Conservation (phyloP, 1,140 invertebrate genomes). For the Drosophila azteca region DNA sequence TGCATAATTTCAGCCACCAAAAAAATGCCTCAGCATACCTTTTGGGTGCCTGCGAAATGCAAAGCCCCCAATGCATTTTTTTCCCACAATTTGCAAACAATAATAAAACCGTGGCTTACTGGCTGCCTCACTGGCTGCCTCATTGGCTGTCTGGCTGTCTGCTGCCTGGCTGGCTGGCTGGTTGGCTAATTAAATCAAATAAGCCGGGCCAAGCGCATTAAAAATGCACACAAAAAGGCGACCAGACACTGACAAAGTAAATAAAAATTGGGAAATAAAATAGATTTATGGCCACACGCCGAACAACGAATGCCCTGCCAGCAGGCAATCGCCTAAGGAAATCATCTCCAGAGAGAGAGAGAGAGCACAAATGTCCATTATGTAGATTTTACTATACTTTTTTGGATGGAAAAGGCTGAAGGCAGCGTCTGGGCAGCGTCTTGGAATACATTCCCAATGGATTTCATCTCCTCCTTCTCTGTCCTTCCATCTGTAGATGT, state of each 20-base stretch:
- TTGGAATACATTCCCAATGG: too few species aligned
- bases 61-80: conserved; percentile 65
- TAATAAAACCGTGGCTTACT: conserved; percentile 62
- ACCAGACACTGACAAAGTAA: conserved; percentile 34
- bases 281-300: conserved; percentile 29
- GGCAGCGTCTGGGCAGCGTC: too few species aligned
- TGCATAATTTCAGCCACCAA: conserved; percentile 42
- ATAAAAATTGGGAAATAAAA: conserved; percentile 51
- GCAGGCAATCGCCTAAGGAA: too few species aligned
- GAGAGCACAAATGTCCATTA: too few species aligned
- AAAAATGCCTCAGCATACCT: conserved; percentile 54
- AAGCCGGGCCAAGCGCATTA: conserved; percentile 57
- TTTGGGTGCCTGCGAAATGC: conserved; percentile 53
- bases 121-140: not conserved
- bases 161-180: conserved; percentile 19
- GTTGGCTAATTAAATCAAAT: conserved; percentile 75
- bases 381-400: too few species aligned
- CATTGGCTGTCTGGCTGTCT: not conserved
- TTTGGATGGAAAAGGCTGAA: too few species aligned
- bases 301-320: conserved; percentile 46
- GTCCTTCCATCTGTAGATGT: too few species aligned
- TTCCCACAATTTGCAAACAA: conserved; percentile 81
- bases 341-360: too few species aligned
- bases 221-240: conserved; percentile 52
- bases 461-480: too few species aligned